phyloP scores from a whole-genome alignment of 2,797 vertebrate species.

The Cryptoblepharus egeriae region DNA sequence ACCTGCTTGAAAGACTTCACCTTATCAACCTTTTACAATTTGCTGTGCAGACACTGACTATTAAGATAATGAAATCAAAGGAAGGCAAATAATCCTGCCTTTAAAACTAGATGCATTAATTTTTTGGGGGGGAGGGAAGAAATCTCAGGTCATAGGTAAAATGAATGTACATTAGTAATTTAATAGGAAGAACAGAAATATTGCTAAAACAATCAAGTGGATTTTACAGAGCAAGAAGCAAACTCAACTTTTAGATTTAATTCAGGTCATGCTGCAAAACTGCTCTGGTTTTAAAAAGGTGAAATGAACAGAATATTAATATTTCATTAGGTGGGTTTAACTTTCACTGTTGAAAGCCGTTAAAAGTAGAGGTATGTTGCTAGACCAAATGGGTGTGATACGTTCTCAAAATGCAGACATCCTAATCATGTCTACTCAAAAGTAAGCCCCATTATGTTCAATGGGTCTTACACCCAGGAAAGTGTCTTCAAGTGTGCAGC shows the following conservation, averaged over 20 bases:
- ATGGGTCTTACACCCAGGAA: too few relatives aligned
- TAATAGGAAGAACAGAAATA: not conserved
- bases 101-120: not conserved
- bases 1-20: not conserved
- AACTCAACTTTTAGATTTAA: slow-evolving; percentile 5
- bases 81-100: not conserved
- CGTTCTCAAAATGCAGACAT: too few relatives aligned
- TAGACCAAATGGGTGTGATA: not conserved
- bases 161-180: slow-evolving; percentile 7
- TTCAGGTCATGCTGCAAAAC: not conserved
- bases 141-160: not conserved
- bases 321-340: not conserved
- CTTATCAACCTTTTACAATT: slow-evolving; percentile 22
- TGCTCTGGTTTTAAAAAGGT: slow-evolving; percentile 11
- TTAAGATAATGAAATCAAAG: slow-evolving; percentile 24
- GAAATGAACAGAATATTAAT: slow-evolving; percentile 21
- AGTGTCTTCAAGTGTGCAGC: too few relatives aligned
- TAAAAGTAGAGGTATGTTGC: not conserved
- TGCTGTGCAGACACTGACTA: not conserved
- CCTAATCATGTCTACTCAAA: too few relatives aligned
- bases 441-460: too few relatives aligned
- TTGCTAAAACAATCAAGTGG: slow-evolving; percentile 9
- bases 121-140: not conserved
- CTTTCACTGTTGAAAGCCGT: too few relatives aligned
- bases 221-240: not conserved